A percentile compares a stretch with the other conserved stretches of the same genome.
phyloP scores from a whole-genome alignment of 2,797 vertebrate genomes.

The Balearica regulorum region DNA sequence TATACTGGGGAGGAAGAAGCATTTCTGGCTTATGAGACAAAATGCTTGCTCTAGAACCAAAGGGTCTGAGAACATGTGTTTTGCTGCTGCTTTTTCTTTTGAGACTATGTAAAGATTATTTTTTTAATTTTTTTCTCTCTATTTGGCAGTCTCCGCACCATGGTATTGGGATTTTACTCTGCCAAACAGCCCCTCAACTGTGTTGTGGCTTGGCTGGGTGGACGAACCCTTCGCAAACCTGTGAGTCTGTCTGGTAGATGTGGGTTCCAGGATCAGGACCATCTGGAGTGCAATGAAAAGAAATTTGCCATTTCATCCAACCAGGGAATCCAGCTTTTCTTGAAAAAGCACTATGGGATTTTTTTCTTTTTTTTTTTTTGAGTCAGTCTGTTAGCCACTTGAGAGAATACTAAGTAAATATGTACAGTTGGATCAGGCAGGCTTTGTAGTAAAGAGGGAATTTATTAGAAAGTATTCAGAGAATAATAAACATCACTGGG shows the following conservation, averaged over 20 bases:
- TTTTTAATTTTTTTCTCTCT: no score
- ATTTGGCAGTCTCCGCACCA: background rate
- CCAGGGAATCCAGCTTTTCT: background rate
- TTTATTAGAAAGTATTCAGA: slow-evolving; percentile 54
- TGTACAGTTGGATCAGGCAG: slow-evolving; percentile 30
- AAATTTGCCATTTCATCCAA: background rate
- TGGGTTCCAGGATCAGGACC: background rate
- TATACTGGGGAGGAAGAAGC: background rate
- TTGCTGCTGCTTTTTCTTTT: background rate
- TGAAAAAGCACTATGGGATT: background rate
- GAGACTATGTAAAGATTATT: background rate
- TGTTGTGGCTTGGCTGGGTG: background rate
- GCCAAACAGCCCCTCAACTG: background rate
- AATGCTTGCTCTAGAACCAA: background rate
- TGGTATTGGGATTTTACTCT: background rate
- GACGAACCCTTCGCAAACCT: background rate
- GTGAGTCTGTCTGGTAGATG: background rate
- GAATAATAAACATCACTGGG: slow-evolving; percentile 48
- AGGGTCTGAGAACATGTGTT: background rate
- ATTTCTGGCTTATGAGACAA: background rate
- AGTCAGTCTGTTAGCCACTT: background rate
- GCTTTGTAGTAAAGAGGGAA: slow-evolving; percentile 44
- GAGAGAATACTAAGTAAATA: slow-evolving; percentile 27
- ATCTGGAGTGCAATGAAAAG: background rate
- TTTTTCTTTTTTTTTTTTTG: background rate